Evolutionary conservation across 2,888 invertebrate species (phyloP), one percentile per base, ranked within the genome.

Genomic region (Desoria tigrina): DNA sequence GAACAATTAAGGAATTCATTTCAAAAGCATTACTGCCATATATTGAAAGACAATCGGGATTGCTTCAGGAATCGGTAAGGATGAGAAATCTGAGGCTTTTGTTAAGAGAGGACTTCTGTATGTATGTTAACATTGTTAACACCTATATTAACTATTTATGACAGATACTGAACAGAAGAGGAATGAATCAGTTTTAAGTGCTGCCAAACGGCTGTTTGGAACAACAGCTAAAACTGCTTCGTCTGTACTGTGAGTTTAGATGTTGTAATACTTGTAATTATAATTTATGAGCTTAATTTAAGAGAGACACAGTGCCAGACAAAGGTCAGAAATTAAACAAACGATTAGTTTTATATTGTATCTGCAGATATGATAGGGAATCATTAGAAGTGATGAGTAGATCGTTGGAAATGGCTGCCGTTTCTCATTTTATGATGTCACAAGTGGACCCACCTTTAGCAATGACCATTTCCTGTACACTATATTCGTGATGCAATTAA

Each of bases 181-280:
- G 95, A 6, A 90, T 97, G 2, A 93, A 78, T 94, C 95, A 0
- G 82, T 98, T 70, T 85, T 98, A 71, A 94, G 92, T 79, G 96
- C 94, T 21, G 95, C 97, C 1, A 95, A 94, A 81, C 86, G 96
- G 76, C 94, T 94, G 91, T 96, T 97, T 82, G 90, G 91, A 9
- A 85, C 86, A 42, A 42, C 68, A 18, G 63, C 61, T 16, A 71
- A 71, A 63, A 61, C 66, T 24, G 61, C 71, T 37, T 69, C 68
- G 79, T 88, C 90, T 76, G 90, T 94, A 54, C 90, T 93, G 92
- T 93, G 84, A 83, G 88, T 84, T 45, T 16, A n/a, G n/a, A n/a
- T n/a, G n/a, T n/a, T n/a, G n/a, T n/a, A n/a, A n/a, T n/a, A n/a
- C n/a, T n/a, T n/a, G n/a, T n/a, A n/a, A n/a, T n/a, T n/a, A n/a